phyloP scores from a whole-genome alignment of 2,113 vertebrate genomes.

The Corythornis madagascariensis region DNA sequence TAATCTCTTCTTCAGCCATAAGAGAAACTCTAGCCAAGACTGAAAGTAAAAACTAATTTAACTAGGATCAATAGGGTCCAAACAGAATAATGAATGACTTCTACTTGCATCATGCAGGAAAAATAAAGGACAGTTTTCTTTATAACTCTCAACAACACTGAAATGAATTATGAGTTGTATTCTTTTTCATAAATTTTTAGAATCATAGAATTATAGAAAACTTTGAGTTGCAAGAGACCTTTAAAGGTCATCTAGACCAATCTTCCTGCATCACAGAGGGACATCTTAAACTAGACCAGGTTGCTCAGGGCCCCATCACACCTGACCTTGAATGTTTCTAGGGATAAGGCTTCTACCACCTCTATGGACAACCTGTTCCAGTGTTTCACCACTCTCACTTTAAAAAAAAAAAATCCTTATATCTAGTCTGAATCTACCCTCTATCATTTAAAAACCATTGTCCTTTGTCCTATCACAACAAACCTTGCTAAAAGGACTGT shows the following conservation, averaged over 20 bases:
- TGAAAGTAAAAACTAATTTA: slow-evolving; percentile 17
- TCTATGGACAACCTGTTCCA: neutral
- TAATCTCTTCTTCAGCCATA: neutral
- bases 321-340: neutral
- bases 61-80: neutral
- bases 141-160: neutral
- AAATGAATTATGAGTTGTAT: neutral
- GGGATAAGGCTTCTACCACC: neutral
- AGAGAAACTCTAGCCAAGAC: neutral
- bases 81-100: neutral
- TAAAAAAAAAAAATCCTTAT: neutral
- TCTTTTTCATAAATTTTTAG: neutral
- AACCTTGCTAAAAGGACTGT: neutral
- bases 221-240: neutral
- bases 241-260: neutral
- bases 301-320: neutral
- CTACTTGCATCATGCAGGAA: neutral
- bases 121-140: neutral
- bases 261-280: neutral
- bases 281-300: neutral
- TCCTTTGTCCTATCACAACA: neutral
- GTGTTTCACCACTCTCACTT: neutral
- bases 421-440: neutral
- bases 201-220: neutral
- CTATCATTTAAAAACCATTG: neutral